Evolutionary conservation across 2,113 vertebrate genomes (phyloP), one percentile per base, ranked within the genome.

Genomic region (Cavia porcellus): DNA sequence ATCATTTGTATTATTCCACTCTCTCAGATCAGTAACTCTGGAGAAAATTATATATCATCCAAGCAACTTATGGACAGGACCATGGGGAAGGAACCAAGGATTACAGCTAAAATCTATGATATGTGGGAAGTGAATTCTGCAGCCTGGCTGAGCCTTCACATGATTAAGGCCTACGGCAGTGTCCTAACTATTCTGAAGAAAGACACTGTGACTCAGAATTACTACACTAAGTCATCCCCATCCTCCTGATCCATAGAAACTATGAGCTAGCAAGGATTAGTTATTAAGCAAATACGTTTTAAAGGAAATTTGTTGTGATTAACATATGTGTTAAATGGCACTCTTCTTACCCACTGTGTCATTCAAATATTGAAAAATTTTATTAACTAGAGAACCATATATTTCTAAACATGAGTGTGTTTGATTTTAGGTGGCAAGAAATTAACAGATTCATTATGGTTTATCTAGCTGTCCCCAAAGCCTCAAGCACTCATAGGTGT

Each of bases 31-130:
- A 62, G 24, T 6, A 8, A 3, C 19, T 61, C 55, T 66, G 61
- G 30, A 30, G 32, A 62, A 80, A 91, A 2, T n/a, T 6, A 89
- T 7, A 24, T 70, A 12, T 42, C 59, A 22, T 57, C 86, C 8
- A 55, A 19, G 25, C 14, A 28, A 62, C 0, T 7, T 68, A 42
- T 4, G 28, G 7, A n/a, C 22, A 89, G 17, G 2, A 25, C 52
- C 12, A 10, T 8, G 28, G 3, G 3, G 42, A 7, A 45, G 57
- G 0, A 35, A 7, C 4, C n/a, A 19, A 85, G 5, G 55, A 9
- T 8, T 55, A 47, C 24, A 24, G 15, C 0, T 19, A 22, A 59
- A n/a, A 70, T 15, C 35, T 20, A 5, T 35, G 20, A 64, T 45
- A 7, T 8, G 14, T 30, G 13, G 20, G 77, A 92, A 38, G 15